Conservation (phyloP, 35 echinoderm and acorn worm species). For the Apostichopus japonicus region DNA sequence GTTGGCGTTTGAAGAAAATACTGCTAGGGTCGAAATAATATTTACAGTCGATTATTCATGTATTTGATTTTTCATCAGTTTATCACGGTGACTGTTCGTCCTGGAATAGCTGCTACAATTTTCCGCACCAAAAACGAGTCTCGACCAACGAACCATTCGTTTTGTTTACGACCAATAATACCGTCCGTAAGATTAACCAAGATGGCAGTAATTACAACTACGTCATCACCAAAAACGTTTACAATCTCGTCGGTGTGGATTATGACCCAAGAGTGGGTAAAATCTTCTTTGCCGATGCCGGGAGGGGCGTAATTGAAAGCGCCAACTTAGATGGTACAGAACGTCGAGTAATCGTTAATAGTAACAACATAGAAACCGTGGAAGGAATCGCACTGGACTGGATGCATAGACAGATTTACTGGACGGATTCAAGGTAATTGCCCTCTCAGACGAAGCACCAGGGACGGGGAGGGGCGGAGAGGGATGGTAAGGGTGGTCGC, state of each 20-base stretch:
- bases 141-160: conserved; percentile 65
- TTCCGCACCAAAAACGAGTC: conserved; percentile 22
- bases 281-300: conserved; percentile 89
- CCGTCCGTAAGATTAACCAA: conserved; percentile 85
- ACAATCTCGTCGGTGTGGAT: conserved; percentile 77
- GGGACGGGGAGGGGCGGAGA: background rate
- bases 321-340: conserved; percentile 66
- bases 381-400: conserved; percentile 90
- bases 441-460: background rate
- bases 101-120: conserved; percentile 55
- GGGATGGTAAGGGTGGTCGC: background rate
- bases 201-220: conserved; percentile 75
- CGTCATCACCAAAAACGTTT: conserved; percentile 47
- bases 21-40: no score
- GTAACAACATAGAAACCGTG: conserved; percentile 49
- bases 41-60: no score
- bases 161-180: conserved; percentile 73
- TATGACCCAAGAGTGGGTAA: conserved; percentile 62
- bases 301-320: conserved; percentile 72
- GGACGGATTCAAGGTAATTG: conserved; percentile 86
- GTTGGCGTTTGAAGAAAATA: no score
- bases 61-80: background rate
- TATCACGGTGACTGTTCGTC: conserved; percentile 60
- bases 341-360: conserved; percentile 55
- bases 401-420: conserved; percentile 93